Base-by-base conservation (phyloP, 2,113 vertebrate genomes). In the Eptesicus fuscus region DNA sequence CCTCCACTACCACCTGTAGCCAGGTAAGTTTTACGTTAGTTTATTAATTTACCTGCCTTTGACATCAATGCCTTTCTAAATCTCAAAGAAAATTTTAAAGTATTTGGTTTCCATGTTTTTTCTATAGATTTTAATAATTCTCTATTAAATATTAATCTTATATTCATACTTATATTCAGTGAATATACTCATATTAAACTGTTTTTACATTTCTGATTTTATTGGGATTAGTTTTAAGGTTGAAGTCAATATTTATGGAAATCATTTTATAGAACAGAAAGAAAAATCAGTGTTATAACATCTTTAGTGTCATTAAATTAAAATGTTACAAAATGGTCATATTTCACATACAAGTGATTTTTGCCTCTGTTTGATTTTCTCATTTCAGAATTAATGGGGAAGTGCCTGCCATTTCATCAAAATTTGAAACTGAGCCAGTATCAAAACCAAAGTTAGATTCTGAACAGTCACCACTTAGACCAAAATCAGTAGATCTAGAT, bases 311-410 rank as follows among this genome's bases (percentile, higher is more conserved):
- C 25, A 49, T 78, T 89, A 89, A 93, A 51, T 89, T 32, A 84
- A 23, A 90, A 2, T 90, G 25, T 77, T 51, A 47, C 70, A 71
- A 87, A 76, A 80, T 65, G 51, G 65, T 89, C 23, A 9, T 82
- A 25, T 83, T 94, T 93, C 51, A 88, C 13, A 42, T 74, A 77
- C 5, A 86, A 77, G 20, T 93, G 22, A 86, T 80, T 85, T 95
- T 95, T 93, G 7, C 5, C 0, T 90, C 10, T 92, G 6, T 59
- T 97, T 97, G 4, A 4, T 22, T 96, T 95, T 90, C 25, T 97
- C 28, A 10, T 90, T 95, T 49, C 93, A 99, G 99, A 88, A 98
- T 99, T 96, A 99, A 99, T 97, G 99, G 99, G 96, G 99, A 99
- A 96, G 93, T 99, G 96, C 98, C 98, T 98, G 96, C 97, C 37